Base-by-base conservation (phyloP, 2,797 vertebrate species). In the Enteromius unitaeniatus region DNA sequence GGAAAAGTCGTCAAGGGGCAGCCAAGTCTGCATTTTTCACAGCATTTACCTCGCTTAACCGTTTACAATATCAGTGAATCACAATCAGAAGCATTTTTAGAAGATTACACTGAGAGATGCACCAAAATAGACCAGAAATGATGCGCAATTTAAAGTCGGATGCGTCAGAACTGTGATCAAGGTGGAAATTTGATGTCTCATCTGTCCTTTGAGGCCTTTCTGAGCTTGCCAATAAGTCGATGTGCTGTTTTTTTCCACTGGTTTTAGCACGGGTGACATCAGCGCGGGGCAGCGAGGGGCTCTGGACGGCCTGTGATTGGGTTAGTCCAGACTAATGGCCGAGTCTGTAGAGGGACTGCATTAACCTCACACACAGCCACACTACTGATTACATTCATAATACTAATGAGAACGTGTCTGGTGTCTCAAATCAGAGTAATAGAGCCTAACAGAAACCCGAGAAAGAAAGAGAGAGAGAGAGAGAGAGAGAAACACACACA, bases 261-360 rank as follows among this genome's bases (percentile, higher is more conserved):
- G 73, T 80, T 87, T 79, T 77, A 55, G 74, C 78, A 42, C 47
- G 60, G 73, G 79, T 89, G 87, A 84, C 85, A 87, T 87, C 84
- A 86, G 84, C 17, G 67, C 65, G 65, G 83, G 81, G 65, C 68
- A 72, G 79, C 80, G 49, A 64, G 72, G 82, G 55, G 78, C 74
- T 88, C 88, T 90, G 88, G 88, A 81, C 60, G 14, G 62, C 53
- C 42, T 80, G 70, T 88, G 88, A 90, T 90, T 90, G 81, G 80
- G 87, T 90, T 90, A 89, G 86, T 76, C n/a, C 23, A 45, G 85
- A 70, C 85, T 88, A 89, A 90, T 89, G 86, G 86, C 40, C 53
- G 45, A 51, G 83, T 78, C 77, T 77, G 85, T 68, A 53, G 83
- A 87, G 86, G 67, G 79, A 82, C 85, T 87, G 79, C 88, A 89